Percentiles rank a stretch among this genome's conserved stretches.
Evolutionary conservation across 2,888 invertebrate genomes (phyloP).

Genomic region (Rhimphoctona megacephalus): DNA sequence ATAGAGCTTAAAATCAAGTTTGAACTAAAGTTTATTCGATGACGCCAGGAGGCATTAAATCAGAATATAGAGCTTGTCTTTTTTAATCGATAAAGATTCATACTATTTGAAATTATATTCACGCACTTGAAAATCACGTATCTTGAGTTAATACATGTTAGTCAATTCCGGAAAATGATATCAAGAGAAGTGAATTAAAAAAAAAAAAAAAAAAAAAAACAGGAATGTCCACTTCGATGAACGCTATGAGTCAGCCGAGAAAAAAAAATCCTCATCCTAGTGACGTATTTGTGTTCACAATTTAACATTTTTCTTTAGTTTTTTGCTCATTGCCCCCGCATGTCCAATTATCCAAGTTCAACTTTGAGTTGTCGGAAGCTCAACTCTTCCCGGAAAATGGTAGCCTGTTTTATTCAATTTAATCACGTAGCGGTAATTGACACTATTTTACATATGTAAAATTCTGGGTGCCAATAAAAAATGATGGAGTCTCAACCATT

Average conservation of each 20-base stretch:
- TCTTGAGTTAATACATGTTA: background rate
- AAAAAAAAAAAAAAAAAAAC: constrained; percentile 3
- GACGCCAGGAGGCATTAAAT: background rate
- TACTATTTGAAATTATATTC: no score
- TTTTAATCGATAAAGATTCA: background rate
- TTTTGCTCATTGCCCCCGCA: constrained; percentile 18
- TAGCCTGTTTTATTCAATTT: constrained; percentile 26
- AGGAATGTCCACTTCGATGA: background rate
- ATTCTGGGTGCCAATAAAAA: constrained; percentile 38
- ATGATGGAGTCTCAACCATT: background rate
- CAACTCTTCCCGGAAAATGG: background rate
- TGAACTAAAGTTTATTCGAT: background rate
- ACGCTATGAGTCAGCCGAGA: constrained; percentile 43
- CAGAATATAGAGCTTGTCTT: background rate
- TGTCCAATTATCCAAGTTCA: background rate
- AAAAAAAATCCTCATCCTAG: constrained; percentile 29
- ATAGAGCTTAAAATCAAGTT: background rate
- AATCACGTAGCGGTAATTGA: constrained; percentile 45
- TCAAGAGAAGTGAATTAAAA: background rate
- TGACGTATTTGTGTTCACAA: constrained; percentile 35
- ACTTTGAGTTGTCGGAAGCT: constrained; percentile 1
- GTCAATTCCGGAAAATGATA: constrained; percentile 38
- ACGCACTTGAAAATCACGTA: no score
- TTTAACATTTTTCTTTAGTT: constrained; percentile 27
- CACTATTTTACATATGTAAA: constrained; percentile 44